These are phyloP conservation scores for Natator depressus DNA, from an alignment of 2,113 vertebrate genomes.

Conservation along the genomic window DNA sequence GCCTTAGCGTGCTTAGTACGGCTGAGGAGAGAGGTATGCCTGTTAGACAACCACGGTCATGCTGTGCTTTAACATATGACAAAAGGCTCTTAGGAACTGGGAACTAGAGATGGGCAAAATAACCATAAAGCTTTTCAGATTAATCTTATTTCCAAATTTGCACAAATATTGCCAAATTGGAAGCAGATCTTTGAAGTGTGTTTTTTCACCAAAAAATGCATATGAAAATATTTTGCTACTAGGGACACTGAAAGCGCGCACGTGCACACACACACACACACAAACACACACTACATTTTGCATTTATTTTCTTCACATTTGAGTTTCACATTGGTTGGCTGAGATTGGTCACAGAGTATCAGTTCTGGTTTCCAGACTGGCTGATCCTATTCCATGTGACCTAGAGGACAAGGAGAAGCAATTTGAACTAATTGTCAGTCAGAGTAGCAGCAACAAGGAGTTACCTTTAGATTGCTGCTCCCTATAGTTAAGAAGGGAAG, in stretches of 20 bases:
- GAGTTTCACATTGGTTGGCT: not conserved
- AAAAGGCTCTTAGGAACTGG: not conserved
- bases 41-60: not conserved
- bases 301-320: not conserved
- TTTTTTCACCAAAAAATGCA: not conserved
- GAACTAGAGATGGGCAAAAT: not conserved
- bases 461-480: not conserved
- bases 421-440: not conserved
- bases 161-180: not conserved
- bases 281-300: not conserved
- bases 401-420: not conserved
- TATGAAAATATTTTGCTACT: not conserved
- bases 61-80: not conserved
- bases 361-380: not conserved
- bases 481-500: not conserved
- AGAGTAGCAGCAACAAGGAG: not conserved
- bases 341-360: not conserved
- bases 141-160: not conserved
- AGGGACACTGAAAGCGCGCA: not conserved
- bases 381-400: not conserved
- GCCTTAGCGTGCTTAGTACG: not conserved
- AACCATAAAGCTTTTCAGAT: not conserved
- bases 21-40: not conserved
- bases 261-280: too few relatives aligned
- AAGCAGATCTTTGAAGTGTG: not conserved